Conservation (phyloP, 1,140 invertebrate genomes). For the Drosophila punjabiensis region DNA sequence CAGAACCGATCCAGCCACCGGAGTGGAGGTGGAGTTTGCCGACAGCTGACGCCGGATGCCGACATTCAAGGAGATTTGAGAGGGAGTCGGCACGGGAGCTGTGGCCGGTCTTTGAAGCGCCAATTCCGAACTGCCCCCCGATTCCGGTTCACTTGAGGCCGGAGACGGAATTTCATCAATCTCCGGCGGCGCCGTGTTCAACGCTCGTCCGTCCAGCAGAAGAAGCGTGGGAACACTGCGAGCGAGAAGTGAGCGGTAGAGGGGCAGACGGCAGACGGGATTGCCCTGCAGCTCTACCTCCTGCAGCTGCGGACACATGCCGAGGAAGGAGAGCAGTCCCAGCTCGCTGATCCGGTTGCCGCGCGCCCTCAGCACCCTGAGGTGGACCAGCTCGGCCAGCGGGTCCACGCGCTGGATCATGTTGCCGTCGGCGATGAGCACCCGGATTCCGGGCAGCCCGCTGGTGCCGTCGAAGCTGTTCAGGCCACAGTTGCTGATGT, state of each 20-base stretch:
- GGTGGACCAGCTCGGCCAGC: slow-evolving; percentile 83
- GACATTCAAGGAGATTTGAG: slow-evolving; percentile 45
- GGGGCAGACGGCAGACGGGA: slow-evolving; percentile 74
- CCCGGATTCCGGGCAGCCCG: slow-evolving; percentile 87
- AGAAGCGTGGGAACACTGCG: slow-evolving; percentile 83
- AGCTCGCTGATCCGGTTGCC: slow-evolving; percentile 85
- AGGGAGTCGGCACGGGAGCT: slow-evolving; percentile 45
- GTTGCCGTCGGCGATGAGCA: slow-evolving; percentile 88
- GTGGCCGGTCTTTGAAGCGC: slow-evolving; percentile 53
- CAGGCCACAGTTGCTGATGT: slow-evolving; percentile 88
- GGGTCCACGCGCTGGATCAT: slow-evolving; percentile 87
- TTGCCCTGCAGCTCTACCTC: slow-evolving; percentile 85
- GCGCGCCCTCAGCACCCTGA: slow-evolving; percentile 65
- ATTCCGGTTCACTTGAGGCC: slow-evolving; percentile 63
- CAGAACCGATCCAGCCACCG: slow-evolving; percentile 77
- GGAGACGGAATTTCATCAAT: slow-evolving; percentile 58
- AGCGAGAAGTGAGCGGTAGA: slow-evolving; percentile 83
- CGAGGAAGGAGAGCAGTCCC: slow-evolving; percentile 84
- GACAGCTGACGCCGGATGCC: slow-evolving; percentile 27
- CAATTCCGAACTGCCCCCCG: slow-evolving; percentile 32
- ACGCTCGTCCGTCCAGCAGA: slow-evolving; percentile 81
- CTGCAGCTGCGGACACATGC: slow-evolving; percentile 83
- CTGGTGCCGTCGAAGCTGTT: slow-evolving; percentile 89
- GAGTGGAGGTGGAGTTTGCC: slow-evolving; percentile 40
- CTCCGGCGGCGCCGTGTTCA: slow-evolving; percentile 14